Base-by-base conservation (phyloP, 2,797 vertebrate species). In the Lates japonicus region DNA sequence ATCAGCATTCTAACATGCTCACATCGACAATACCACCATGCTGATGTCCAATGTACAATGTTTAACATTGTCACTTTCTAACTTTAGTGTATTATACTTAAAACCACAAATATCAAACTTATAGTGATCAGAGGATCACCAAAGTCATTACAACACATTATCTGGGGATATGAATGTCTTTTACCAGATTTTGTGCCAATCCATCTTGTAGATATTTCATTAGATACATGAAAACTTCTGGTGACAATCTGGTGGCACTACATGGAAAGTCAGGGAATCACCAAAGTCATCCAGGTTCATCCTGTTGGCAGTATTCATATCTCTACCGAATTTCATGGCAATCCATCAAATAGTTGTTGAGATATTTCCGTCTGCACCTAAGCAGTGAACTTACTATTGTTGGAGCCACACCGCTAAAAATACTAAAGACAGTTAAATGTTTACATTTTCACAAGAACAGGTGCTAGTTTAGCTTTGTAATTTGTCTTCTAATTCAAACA, bases 401-500 rank as follows among this genome's bases (percentile, higher is more conserved):
- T 13, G 22, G 22, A 61, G 46, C 41, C 29, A 22, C 59, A 7
- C 39, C n/a, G 37, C 31, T 31, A 57, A 8, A 29, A 62, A 63
- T n/a, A 20, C 46, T 41, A 20, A 70, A 70, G 55, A 48, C 42
- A 37, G 14, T 64, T 58, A 54, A 70, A 48, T 70, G 1, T 33
- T 68, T 39, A 72, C 8, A 22, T 46, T 61, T 57, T 7, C 12
- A 73, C 20, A 35, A 20, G 3, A 74, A n/a, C 35, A 29, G 42
- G 19, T 35, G 63, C 67, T 52, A 44, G 44, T 41, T 57, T 29
- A 46, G 46, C 31, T 48, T 8, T 54, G 19, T 29, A 22, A 12
- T 76, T 52, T 29, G 52, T 59, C 52, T 66, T 60, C 13, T 35
- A 7, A 60, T 57, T 39, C 29, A 41, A 74, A 62, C 41, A 46